These are phyloP conservation scores for Chaetops frenatus DNA, from an alignment of 2,113 vertebrate genomes.

Conservation along the genomic window DNA sequence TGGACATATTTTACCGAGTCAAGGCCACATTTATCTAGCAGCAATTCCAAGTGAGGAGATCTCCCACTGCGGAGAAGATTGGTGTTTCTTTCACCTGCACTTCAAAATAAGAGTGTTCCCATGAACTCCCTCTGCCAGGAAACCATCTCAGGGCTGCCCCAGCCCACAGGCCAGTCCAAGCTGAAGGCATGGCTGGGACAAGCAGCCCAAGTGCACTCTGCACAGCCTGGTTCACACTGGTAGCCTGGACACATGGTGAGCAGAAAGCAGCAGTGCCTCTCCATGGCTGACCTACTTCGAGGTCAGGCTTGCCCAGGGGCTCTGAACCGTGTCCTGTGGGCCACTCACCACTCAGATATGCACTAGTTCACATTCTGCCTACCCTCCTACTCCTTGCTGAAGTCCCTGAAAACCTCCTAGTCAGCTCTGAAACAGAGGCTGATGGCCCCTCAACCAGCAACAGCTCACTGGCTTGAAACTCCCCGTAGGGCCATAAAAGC, in stretches of 20 bases:
- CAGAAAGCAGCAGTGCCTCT: background rate
- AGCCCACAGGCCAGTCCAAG: background rate
- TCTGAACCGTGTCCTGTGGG: accelerated
- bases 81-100: background rate
- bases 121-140: background rate
- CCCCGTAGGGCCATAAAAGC: background rate
- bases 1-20: background rate
- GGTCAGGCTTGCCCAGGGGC: background rate
- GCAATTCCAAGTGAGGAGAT: background rate
- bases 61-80: background rate
- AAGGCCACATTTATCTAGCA: background rate
- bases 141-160: background rate
- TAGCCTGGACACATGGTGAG: accelerated
- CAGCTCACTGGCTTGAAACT: background rate
- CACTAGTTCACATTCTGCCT: background rate
- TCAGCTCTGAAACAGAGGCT: background rate
- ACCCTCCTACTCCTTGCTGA: background rate
- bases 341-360: background rate
- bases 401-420: background rate
- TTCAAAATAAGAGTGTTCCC: background rate
- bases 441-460: background rate
- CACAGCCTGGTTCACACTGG: background rate
- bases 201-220: background rate
- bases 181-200: background rate
- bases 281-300: background rate